Base-by-base conservation (phyloP, 2,888 invertebrate species). In the Hemithea aestivaria region DNA sequence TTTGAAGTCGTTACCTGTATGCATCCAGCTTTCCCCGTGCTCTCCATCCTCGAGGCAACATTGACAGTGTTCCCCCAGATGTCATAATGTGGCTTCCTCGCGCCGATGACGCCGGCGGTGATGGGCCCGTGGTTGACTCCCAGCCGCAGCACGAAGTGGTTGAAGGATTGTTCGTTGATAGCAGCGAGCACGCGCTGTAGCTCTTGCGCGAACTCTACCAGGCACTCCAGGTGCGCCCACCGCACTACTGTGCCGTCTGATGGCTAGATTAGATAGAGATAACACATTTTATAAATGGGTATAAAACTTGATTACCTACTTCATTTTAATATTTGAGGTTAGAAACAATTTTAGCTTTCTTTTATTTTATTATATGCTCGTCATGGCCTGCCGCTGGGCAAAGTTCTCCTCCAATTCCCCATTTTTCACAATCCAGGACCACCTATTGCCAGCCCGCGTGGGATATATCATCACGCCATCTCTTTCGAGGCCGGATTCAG, bases 31-130 rank as follows among this genome's bases (percentile, higher is more conserved):
- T 96, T 97, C 45, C 98, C 98, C 0, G 98, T 98, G 66, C 96
- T 97, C 73, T 99, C 98, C 98, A 99, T 99, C 40, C 98, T 89
- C 0, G 97, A 97, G 4, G 98, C 97, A 1, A 99, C 98, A 70
- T 99, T 99, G 8, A 98, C 97, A 0, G 97, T 96, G 71, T 98
- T 97, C 1, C 97, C 97, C 96, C 96, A 97, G 59, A 98, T 97
- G 72, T 98, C 97, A 66, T 97, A 98, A 74, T 97, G 97, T 0
- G 97, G 97, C 71, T 97, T 97, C 33, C 96, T 87, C 0, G 96
- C 97, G 7, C 98, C 97, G 57, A 98, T 97, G 3, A 98, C 97
- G 0, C 98, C 98, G 0, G 97, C 97, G 0, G 96, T 96, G 45
- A 97, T 96, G 7, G 97, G 97, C 0, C 98, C 98, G 72, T 97